phyloP scores from a whole-genome alignment of 2,888 invertebrate species.

The Standfussiana lucernea region DNA sequence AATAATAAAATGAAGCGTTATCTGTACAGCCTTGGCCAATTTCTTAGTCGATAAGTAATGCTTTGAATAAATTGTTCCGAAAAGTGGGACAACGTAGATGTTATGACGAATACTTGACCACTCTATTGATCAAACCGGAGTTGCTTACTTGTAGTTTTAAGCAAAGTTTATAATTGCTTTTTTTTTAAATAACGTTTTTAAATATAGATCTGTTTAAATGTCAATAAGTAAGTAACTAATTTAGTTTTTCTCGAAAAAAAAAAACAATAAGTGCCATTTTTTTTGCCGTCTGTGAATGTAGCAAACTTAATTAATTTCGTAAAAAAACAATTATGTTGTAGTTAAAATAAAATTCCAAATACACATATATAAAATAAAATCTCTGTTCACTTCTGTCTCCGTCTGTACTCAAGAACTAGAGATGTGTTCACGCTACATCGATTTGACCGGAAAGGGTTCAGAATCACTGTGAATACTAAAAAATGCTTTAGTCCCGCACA shows the following conservation, averaged over 20 bases:
- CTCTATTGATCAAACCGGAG: background rate
- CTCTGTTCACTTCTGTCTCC: background rate
- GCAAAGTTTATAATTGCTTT: too few relatives aligned
- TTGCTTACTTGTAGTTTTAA: background rate
- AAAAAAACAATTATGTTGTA: background rate
- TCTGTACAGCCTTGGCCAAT: slow-evolving; percentile 25
- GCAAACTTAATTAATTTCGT: background rate
- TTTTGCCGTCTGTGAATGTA: background rate
- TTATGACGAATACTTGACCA: background rate
- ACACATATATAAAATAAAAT: background rate
- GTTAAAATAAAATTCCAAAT: background rate
- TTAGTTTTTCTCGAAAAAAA: background rate
- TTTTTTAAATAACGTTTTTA: too few relatives aligned
- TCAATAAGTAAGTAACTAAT: background rate
- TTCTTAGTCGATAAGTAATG: slow-evolving; percentile 9
- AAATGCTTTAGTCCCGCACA: slow-evolving; percentile 74
- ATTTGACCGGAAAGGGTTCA: slow-evolving; percentile 77
- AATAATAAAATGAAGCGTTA: background rate
- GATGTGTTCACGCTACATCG: slow-evolving; percentile 81
- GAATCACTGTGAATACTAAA: slow-evolving; percentile 61
- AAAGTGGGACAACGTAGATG: background rate
- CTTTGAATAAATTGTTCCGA: background rate
- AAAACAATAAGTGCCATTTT: background rate
- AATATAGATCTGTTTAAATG: background rate
- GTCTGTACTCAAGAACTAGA: slow-evolving; percentile 71